Evolutionary conservation across 2,888 invertebrate species (phyloP).

Genomic region (Polydrusus tereticollis): DNA sequence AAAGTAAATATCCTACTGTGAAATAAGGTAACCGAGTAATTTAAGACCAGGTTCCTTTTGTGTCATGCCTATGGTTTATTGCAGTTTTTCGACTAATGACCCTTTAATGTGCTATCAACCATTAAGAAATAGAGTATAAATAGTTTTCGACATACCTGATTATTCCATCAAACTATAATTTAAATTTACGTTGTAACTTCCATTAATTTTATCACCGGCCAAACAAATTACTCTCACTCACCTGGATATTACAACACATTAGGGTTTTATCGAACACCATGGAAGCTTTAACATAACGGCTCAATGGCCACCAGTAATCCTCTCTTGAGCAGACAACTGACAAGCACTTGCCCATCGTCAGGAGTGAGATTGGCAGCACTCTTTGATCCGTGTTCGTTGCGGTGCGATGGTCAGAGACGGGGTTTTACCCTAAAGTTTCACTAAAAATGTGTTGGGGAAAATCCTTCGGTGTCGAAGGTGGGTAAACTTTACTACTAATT

Average conservation of each 20-base stretch:
- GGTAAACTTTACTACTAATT: not conserved
- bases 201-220: not conserved
- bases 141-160: no score
- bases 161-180: no score
- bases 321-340: conserved; percentile 1
- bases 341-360: conserved; percentile 3
- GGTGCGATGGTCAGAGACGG: not conserved
- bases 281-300: not conserved
- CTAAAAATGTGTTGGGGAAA: not conserved
- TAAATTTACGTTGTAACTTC: no score
- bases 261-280: not conserved
- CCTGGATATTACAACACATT: not conserved
- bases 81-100: no score
- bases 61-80: no score
- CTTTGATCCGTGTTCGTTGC: conserved; percentile 4
- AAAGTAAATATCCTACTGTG: no score
- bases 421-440: not conserved
- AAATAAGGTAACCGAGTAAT: no score
- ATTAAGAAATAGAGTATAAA: no score
- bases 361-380: not conserved
- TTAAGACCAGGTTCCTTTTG: no score
- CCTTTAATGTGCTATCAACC: no score
- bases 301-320: not conserved
- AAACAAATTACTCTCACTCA: not conserved
- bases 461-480: not conserved